These are phyloP conservation scores for Rhea americana DNA, from an alignment of 2,113 vertebrate genomes.

Conservation along the genomic window DNA sequence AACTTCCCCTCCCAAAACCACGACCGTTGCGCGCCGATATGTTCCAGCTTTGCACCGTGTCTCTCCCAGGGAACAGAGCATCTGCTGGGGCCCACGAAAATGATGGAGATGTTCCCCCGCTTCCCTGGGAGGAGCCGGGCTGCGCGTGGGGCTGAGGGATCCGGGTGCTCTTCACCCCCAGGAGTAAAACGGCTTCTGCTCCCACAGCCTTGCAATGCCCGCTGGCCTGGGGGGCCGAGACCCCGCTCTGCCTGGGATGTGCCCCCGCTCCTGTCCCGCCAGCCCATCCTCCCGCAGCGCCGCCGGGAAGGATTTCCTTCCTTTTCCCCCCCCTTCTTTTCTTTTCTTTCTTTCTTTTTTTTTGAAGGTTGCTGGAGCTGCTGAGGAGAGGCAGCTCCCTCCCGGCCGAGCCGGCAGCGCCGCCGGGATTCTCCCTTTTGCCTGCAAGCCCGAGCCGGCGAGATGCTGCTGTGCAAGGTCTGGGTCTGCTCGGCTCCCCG, in stretches of 20 bases:
- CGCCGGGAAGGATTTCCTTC: not conserved
- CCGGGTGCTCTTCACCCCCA: not conserved
- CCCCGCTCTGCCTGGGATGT: not conserved
- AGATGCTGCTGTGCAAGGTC: slow-evolving; percentile 53
- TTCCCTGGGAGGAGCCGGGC: not conserved
- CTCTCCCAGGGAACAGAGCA: not conserved
- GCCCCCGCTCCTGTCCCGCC: too few species aligned
- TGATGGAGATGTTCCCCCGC: accelerated
- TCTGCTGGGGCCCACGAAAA: accelerated
- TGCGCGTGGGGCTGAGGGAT: accelerated
- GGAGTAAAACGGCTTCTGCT: not conserved
- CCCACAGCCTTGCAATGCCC: too few species aligned
- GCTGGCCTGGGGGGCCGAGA: too few species aligned
- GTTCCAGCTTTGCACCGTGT: accelerated
- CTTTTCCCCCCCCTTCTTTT: not conserved
- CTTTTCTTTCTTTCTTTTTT: not conserved
- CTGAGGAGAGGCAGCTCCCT: not conserved
- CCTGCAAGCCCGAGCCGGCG: not conserved
- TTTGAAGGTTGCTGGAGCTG: not conserved
- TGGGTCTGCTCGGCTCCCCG: slow-evolving; percentile 88
- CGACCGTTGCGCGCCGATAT: not conserved
- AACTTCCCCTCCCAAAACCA: not conserved
- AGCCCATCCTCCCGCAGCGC: too few species aligned
- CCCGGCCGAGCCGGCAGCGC: not conserved
- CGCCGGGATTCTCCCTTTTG: not conserved